Evolutionary conservation across 2,113 vertebrate species (phyloP), one percentile per base, ranked within the genome.

Genomic region (Pogonocichla stellata): DNA sequence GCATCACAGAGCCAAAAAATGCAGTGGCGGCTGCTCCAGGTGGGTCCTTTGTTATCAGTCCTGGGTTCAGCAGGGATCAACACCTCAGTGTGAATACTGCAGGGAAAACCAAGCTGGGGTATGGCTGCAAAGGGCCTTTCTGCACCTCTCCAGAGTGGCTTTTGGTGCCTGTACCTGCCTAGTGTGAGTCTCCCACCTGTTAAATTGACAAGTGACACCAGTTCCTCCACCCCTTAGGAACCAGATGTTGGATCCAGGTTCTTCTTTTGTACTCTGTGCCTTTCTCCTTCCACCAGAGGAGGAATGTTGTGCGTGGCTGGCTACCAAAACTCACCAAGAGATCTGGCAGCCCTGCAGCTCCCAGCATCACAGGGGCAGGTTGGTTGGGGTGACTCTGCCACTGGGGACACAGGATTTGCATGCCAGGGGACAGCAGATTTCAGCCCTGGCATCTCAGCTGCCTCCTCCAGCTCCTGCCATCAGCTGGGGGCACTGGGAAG

Each of bases 381-480:
- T 51, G 56, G 10, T 42, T 7, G 1, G 60, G 29, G 23, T 70
- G 51, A 80, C 19, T 9, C 33, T 8, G 16, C n/a, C 48, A 2
- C 38, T 31, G 77, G 26, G 34, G 72, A 54, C 50, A 15, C 64
- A 9, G 57, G 10, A 7, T 25, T 47, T 0, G 0, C 0, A 0
- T 86, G 57, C 48, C 42, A 72, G 72, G 54, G 48, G 67, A 42
- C 65, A 67, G 34, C 64, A 80, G 42, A 19, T 66, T 54, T 80
- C 60, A 81, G 16, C 38, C 45, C 19, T 28, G 26, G 40, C 67
- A 66, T 66, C 80, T 91, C 80, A 70, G 23, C 51, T 22, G 23
- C 54, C 47, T 73, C 62, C 7, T 83, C 25, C 17, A 34, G n/a
- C 8, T 20, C 77, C 77, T 2, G 2, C 56, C 56, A 42, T 72